These are phyloP conservation scores for Prosopocoilus inquinatus DNA, from an alignment of 2,888 invertebrate genomes.

Conservation along the genomic window DNA sequence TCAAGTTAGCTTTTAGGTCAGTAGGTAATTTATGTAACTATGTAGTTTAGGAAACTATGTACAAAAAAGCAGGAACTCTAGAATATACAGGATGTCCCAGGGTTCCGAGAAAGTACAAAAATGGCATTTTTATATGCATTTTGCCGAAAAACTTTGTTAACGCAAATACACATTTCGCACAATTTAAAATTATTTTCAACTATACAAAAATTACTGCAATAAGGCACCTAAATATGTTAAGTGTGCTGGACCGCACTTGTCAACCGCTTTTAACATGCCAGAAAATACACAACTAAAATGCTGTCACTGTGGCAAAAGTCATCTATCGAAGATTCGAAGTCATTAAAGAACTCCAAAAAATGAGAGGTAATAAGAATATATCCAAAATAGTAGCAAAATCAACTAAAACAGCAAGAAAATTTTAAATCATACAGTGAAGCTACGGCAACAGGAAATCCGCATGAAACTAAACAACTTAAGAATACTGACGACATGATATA, in stretches of 20 bases:
- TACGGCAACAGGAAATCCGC: not conserved
- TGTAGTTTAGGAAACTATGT: too few species aligned
- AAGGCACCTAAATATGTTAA: constrained; percentile 1
- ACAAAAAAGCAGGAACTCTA: too few species aligned
- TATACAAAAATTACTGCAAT: not conserved
- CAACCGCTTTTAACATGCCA: not conserved
- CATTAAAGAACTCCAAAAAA: not conserved
- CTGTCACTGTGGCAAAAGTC: not conserved
- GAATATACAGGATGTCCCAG: too few species aligned
- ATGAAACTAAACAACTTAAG: not conserved
- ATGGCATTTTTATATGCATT: too few species aligned
- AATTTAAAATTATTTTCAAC: too few species aligned
- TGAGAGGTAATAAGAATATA: not conserved
- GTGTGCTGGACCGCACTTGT: not conserved
- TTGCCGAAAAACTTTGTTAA: too few species aligned
- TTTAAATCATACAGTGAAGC: too few species aligned
- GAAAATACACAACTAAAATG: constrained; percentile 1
- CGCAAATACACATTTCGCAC: too few species aligned
- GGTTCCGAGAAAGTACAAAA: too few species aligned
- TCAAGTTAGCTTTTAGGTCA: too few species aligned
- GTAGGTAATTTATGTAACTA: too few species aligned
- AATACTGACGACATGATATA: not conserved
- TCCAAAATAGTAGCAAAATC: not conserved
- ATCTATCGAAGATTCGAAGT: not conserved
- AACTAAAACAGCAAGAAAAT: not conserved